These are phyloP conservation scores for Tachyglossus aculeatus DNA, from an alignment of 2,797 vertebrate genomes.

Conservation along the genomic window DNA sequence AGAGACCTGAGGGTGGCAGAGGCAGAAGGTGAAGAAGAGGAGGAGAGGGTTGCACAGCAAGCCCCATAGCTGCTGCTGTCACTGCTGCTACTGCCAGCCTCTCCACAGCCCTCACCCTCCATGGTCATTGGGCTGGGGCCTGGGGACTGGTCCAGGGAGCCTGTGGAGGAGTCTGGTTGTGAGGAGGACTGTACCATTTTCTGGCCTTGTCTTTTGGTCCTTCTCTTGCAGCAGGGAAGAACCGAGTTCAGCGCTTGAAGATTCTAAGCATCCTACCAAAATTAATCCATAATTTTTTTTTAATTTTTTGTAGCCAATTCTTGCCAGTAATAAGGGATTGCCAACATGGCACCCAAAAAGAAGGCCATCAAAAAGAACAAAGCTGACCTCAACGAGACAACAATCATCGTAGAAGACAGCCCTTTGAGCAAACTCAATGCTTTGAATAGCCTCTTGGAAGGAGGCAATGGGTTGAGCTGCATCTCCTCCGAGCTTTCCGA, in stretches of 20 bases:
- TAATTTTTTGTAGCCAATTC: slow-evolving; percentile 71
- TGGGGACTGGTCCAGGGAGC: no score
- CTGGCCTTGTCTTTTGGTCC: background rate
- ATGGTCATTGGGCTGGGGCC: no score
- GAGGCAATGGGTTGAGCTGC: slow-evolving; percentile 94
- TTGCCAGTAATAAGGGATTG: slow-evolving; percentile 83
- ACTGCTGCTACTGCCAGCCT: no score
- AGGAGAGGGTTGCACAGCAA: no score
- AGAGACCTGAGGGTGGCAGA: no score
- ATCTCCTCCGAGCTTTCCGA: slow-evolving; percentile 95
- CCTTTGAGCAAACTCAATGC: slow-evolving; percentile 92
- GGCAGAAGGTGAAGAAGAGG: no score
- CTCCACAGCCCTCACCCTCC: no score
- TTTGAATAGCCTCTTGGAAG: slow-evolving; percentile 90
- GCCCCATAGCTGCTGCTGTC: no score
- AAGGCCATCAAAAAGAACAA: slow-evolving; percentile 94
- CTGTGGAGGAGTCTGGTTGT: no score
- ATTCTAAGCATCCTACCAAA: slow-evolving; percentile 28
- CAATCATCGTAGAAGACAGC: slow-evolving; percentile 92
- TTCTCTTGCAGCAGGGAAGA: background rate
- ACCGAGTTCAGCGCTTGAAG: slow-evolving; percentile 28
- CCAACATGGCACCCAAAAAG: slow-evolving; percentile 99
- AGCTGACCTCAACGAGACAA: slow-evolving; percentile 90
- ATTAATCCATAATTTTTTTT: slow-evolving; percentile 25
- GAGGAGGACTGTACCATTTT: background rate